A percentile compares a stretch with the other conserved stretches of the same genome.
These are phyloP conservation scores for Diadumene lineata DNA, from an alignment of 92 coral and sea anemone species.

Conservation along the genomic window DNA sequence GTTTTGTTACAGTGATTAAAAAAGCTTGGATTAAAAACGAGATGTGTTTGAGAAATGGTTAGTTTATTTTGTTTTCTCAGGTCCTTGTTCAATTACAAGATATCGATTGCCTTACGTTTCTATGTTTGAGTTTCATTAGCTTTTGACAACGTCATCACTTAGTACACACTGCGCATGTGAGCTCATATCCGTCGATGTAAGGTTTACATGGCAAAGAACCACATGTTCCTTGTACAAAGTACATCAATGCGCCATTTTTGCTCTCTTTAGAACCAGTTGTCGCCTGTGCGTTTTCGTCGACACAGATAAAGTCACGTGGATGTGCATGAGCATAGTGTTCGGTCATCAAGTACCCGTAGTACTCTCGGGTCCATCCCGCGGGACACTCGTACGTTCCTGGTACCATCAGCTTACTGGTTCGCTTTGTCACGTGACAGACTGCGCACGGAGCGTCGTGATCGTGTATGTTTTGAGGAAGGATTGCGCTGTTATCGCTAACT, in stretches of 20 bases:
- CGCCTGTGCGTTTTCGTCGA: slow-evolving; percentile 46
- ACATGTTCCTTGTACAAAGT: slow-evolving; percentile 44
- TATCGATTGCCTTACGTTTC: too few species aligned
- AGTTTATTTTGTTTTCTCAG: too few species aligned
- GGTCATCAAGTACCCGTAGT: slow-evolving; percentile 71
- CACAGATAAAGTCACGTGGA: slow-evolving; percentile 46
- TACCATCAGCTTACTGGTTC: slow-evolving; percentile 63
- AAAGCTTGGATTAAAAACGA: too few species aligned
- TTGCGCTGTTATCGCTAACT: background rate
- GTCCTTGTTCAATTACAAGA: too few species aligned
- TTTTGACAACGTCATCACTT: too few species aligned
- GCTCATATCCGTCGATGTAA: slow-evolving; percentile 4
- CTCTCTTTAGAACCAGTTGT: slow-evolving; percentile 6
- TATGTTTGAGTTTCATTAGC: too few species aligned
- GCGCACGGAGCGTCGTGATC: slow-evolving; percentile 59
- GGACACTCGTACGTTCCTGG: slow-evolving; percentile 72
- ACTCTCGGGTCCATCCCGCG: slow-evolving; percentile 64
- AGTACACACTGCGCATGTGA: slow-evolving; percentile 32
- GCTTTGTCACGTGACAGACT: slow-evolving; percentile 61
- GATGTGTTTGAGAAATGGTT: too few species aligned
- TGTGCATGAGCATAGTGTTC: slow-evolving; percentile 20
- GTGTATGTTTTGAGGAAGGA: slow-evolving; percentile 29
- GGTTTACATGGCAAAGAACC: slow-evolving; percentile 53
- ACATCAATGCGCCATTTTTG: slow-evolving; percentile 57
- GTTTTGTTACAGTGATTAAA: too few species aligned